Base-by-base conservation (phyloP, 2,888 invertebrate genomes). In the Tetrapedia diversipes region DNA sequence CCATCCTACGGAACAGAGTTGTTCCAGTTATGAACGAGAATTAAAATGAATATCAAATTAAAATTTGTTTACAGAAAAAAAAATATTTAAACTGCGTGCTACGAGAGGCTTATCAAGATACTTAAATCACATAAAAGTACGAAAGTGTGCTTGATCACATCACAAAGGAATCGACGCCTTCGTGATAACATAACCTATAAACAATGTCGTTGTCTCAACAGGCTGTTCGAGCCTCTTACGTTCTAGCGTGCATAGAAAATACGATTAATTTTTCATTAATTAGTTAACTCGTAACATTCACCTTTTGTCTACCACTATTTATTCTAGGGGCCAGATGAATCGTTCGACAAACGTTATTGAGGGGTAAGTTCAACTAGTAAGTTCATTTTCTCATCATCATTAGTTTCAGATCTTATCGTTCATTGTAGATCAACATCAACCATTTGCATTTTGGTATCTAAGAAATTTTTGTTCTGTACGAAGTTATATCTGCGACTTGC, bases 141-240 rank as follows among this genome's bases (percentile, higher is more conserved):
- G 47, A 51, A 57, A 43, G 47, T 37, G 29, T 49, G 63, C 45
- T 41, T 32, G 45, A 53, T 63, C 41, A 24, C 57, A 57, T 51
- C 65, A 54, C 43, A 56, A 27, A 69, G 49, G 7, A 19, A 45
- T 24, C 19, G 32, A 47, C 10, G n/a, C 41, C 41, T 19, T 43
- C 29, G 27, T 27, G 49, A 19, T 47, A 45, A 49, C 54, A 19
- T 29, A 34, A 43, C 51, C 32, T 65, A 71, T 49, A 60, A 75
- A 72, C 32, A 43, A 61, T 43, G 54, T 86, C 86, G 86, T 86
- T 86, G 86, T 86, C 34, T 77, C 59, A 49, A 56, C 59, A 66
- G 79, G 75, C 75, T 81, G 69, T 63, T 22, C 53, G 43, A 71
- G 75, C 59, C 69, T 63, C 57, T 75, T 75, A 77, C 47, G 67